phyloP scores from a whole-genome alignment of 2,888 invertebrate genomes.

The Sclerodermus sp. region DNA sequence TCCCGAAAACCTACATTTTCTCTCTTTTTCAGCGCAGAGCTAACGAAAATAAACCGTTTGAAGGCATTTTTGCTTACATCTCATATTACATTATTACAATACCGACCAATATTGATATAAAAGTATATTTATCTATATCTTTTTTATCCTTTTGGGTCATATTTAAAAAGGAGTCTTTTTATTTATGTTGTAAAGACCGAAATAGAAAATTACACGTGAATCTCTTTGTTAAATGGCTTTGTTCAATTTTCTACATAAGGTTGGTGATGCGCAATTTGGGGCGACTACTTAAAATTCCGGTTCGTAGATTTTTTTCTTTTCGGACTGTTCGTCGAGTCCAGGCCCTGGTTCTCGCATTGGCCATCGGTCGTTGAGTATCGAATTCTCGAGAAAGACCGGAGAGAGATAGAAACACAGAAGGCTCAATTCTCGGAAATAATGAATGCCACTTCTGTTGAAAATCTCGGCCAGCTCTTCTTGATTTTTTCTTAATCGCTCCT shows the following conservation, averaged over 20 bases:
- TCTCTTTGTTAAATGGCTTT: background rate
- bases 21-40: too few species aligned
- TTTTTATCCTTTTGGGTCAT: too few species aligned
- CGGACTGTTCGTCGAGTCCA: background rate
- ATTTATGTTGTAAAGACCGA: too few species aligned
- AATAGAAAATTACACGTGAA: too few species aligned
- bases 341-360: slow-evolving; percentile 2
- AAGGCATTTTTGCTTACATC: too few species aligned
- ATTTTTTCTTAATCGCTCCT: slow-evolving; percentile 21
- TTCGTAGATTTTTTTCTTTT: slow-evolving; percentile 16
- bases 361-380: slow-evolving; percentile 31
- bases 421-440: slow-evolving; percentile 45
- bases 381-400: slow-evolving; percentile 27
- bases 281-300: slow-evolving; percentile 40
- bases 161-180: too few species aligned
- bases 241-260: background rate
- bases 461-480: slow-evolving; percentile 28
- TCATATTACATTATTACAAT: too few species aligned
- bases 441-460: slow-evolving; percentile 50
- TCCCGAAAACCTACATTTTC: too few species aligned
- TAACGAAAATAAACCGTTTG: too few species aligned
- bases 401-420: slow-evolving; percentile 17
- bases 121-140: too few species aligned
- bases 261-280: slow-evolving; percentile 30
- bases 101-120: too few species aligned